Evolutionary conservation across 2,113 vertebrate genomes (phyloP).

Genomic region (Eira barbara): DNA sequence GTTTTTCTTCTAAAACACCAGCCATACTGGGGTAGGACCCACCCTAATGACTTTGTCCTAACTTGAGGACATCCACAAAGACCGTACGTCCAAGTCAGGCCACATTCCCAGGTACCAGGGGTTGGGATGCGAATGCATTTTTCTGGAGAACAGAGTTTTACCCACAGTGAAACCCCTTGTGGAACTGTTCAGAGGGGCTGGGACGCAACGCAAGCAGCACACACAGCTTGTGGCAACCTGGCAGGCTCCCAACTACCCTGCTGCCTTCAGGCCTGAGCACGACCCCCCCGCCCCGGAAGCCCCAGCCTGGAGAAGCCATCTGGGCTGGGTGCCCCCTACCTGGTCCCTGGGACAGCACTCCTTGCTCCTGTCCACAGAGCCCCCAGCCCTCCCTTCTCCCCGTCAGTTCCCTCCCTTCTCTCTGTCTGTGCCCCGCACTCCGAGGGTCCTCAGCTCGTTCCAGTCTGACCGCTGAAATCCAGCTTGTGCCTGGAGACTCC

Average conservation of each 20-base stretch:
- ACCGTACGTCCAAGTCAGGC: neutral
- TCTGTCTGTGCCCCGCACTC: neutral
- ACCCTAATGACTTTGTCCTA: neutral
- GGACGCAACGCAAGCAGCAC: fast-evolving
- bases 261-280: neutral
- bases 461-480: no score
- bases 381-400: neutral
- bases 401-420: neutral
- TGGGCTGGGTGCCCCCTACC: neutral
- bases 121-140: no score
- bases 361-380: fast-evolving
- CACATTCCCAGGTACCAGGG: no score
- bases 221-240: fast-evolving
- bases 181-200: neutral
- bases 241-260: neutral
- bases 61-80: no score
- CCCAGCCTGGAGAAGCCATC: no score
- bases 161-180: no score
- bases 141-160: neutral
- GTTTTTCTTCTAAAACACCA: neutral
- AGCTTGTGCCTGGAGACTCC: fast-evolving
- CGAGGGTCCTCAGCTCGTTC: fast-evolving
- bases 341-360: neutral
- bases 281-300: neutral
- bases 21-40: neutral